These are phyloP conservation scores for Cirrhinus mrigala DNA, from an alignment of 2,797 vertebrate species.

Conservation along the genomic window DNA sequence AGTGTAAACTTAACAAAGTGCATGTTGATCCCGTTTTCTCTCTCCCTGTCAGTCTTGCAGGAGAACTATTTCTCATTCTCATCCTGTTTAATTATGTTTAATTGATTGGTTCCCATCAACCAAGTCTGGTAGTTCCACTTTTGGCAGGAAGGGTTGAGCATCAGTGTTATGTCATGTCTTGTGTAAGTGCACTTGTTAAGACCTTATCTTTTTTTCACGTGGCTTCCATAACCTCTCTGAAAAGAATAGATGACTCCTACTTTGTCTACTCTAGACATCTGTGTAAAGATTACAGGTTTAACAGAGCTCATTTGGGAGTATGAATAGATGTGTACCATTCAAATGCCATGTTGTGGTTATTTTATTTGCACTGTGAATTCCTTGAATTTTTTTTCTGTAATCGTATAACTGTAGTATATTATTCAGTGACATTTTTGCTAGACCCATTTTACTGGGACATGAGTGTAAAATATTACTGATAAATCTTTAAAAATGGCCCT, in stretches of 20 bases:
- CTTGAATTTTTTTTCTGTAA: neutral
- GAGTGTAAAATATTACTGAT: neutral
- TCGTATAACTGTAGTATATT: too few relatives aligned
- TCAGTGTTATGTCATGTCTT: conserved; percentile 31
- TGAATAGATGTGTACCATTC: conserved; percentile 45
- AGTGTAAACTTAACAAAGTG: neutral
- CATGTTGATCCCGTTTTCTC: neutral
- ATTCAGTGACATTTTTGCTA: neutral
- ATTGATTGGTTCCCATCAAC: neutral
- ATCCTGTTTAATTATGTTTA: neutral
- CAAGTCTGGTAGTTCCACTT: neutral
- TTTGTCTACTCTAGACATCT: conserved; percentile 2
- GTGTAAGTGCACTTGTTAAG: neutral
- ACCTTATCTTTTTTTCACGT: neutral
- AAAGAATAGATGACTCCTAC: neutral
- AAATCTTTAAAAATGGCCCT: neutral
- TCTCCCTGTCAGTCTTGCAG: neutral
- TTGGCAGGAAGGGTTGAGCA: neutral
- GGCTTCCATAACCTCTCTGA: neutral
- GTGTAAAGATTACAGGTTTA: neutral
- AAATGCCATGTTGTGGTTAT: conserved; percentile 46
- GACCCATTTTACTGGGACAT: neutral
- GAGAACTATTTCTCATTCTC: neutral
- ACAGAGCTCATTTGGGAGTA: conserved; percentile 36
- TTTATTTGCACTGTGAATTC: conserved; percentile 49